Base-by-base conservation (phyloP, 1,140 invertebrate species). In the Procambarus virginalis region DNA sequence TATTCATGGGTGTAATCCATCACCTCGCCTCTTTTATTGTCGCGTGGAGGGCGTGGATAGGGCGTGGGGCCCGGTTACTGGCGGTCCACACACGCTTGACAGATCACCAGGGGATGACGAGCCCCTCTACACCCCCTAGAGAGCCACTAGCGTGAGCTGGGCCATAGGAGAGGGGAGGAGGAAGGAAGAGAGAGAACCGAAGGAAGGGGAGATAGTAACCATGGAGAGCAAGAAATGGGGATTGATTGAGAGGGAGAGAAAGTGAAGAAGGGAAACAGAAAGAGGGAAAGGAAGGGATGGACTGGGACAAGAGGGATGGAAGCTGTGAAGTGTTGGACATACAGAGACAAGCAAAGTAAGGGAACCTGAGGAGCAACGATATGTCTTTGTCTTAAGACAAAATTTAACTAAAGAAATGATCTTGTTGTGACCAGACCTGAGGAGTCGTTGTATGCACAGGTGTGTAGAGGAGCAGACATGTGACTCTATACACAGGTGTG, bases 1-100 rank as follows among this genome's bases (percentile, higher is more conserved):
- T 85, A 85, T 85, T 85, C 84, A 85, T 85, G 75, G 49, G 84
- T 77, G 84, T 85, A 85, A 85, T 85, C 73, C 73, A 85, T 85
- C 84, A 58, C 55, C 46, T 55, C 55, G 34, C 49, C n/a, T 58
- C 49, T 55, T 80, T 80, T 60, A 76, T 68, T 58, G 84, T 77
- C 84, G 17, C 64, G 17, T 20, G 17, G 49, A 49, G 80, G 80
- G 84, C 73, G 73, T 55, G 84, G 49, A 75, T 34, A 73, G 64
- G 81, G 84, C 70, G 70, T 68, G 84, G 70, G 34, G 75, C 84
- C 73, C n/a, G 73, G 70, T 85, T 76, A 85, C 75, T 20, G 73
- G 73, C 84, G 49, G 84, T 85, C 84, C 84, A 85, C 84, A 85
- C 84, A 85, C 84, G 14, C 20, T 46, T 85, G 84, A 85, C 84